phyloP scores from a whole-genome alignment of 2,888 invertebrate species.

The Ormyrus thymus region DNA sequence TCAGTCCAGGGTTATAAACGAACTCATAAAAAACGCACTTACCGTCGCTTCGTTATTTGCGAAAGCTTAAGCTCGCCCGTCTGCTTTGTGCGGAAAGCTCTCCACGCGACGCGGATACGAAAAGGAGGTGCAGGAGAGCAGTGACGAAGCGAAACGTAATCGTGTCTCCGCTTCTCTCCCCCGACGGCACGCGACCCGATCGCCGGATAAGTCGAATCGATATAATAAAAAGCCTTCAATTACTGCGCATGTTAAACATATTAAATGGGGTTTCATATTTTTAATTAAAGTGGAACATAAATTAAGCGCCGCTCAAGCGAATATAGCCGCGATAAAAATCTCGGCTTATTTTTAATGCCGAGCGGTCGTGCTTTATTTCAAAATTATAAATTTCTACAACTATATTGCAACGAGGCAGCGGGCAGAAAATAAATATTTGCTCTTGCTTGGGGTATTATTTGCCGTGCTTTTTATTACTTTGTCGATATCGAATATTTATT shows the following conservation, averaged over 20 bases:
- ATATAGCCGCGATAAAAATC: conserved; percentile 44
- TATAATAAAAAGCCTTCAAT: conserved; percentile 50
- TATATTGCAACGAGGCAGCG: conserved; percentile 16
- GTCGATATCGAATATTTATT: too few species aligned
- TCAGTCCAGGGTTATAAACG: conserved; percentile 7
- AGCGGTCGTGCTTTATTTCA: conserved; percentile 18
- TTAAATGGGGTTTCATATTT: conserved; percentile 52
- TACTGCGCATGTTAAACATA: conserved; percentile 46
- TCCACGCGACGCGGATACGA: background rate
- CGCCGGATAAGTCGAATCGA: conserved; percentile 39
- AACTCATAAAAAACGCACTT: conserved; percentile 47
- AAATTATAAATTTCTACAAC: conserved; percentile 42
- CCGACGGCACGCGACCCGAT: conserved; percentile 40
- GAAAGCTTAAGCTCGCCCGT: conserved; percentile 28
- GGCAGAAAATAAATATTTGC: conserved; percentile 13
- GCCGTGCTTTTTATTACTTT: too few species aligned
- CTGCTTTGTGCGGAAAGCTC: background rate
- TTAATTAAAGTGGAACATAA: conserved; percentile 55
- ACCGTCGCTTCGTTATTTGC: conserved; percentile 51
- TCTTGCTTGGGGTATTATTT: background rate
- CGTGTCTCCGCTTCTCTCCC: conserved; percentile 29
- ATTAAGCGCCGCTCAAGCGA: conserved; percentile 25
- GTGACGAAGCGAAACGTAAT: conserved; percentile 52
- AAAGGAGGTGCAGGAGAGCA: conserved; percentile 22
- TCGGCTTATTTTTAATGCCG: conserved; percentile 44